phyloP scores from a whole-genome alignment of 2,888 invertebrate species.

The Leucophenga maculata region DNA sequence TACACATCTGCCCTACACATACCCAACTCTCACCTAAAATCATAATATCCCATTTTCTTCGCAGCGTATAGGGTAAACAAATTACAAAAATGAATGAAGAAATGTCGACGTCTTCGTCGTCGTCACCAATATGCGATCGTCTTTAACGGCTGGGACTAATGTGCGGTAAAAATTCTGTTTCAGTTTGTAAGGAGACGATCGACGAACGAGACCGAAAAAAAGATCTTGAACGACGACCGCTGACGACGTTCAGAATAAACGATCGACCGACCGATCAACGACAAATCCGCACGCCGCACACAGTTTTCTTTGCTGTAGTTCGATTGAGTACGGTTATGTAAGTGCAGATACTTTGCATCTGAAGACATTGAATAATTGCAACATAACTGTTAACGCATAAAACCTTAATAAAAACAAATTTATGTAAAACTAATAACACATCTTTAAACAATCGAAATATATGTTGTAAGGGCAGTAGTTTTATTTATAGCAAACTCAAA shows the following conservation, averaged over 20 bases:
- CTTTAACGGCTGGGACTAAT: constrained; percentile 35
- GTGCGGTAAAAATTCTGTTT: constrained; percentile 56
- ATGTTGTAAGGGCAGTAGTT: too few species aligned
- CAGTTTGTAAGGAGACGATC: constrained; percentile 69
- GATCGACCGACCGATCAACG: constrained; percentile 46
- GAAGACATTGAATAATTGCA: too few species aligned
- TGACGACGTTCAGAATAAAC: constrained; percentile 62
- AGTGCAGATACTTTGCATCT: neutral
- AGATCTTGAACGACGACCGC: neutral
- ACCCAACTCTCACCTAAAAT: too few species aligned
- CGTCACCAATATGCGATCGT: constrained; percentile 27
- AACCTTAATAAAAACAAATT: too few species aligned
- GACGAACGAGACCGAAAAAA: constrained; percentile 52
- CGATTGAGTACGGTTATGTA: constrained; percentile 18
- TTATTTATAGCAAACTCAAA: too few species aligned
- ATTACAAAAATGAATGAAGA: constrained; percentile 32
- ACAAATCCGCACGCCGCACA: neutral
- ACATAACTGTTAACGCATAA: too few species aligned
- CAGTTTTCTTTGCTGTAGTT: neutral
- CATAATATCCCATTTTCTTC: too few species aligned
- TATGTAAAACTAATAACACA: too few species aligned
- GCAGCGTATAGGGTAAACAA: constrained; percentile 12
- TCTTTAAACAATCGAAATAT: too few species aligned
- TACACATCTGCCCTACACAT: too few species aligned
- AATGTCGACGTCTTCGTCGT: constrained; percentile 47